Evolutionary conservation across 1,140 invertebrate genomes (phyloP).

Genomic region (Physella acuta): DNA sequence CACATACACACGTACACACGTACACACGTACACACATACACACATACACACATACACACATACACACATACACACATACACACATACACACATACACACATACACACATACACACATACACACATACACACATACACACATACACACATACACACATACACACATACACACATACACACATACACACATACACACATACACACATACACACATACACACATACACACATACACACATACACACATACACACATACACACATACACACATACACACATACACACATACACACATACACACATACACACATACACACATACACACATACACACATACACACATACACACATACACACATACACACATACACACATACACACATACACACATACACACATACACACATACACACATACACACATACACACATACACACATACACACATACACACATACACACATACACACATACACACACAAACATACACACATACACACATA

Average conservation of each 20-base stretch:
- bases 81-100: too few relatives aligned
- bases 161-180: too few relatives aligned
- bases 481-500: background rate
- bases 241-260: background rate
- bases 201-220: too few relatives aligned
- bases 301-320: conserved; percentile 4
- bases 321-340: background rate
- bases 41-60: too few relatives aligned
- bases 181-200: too few relatives aligned
- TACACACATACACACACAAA: too few relatives aligned
- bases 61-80: too few relatives aligned
- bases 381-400: conserved; percentile 5
- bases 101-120: too few relatives aligned
- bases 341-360: background rate
- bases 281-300: background rate
- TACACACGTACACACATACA: too few relatives aligned
- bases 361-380: conserved; percentile 4
- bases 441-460: conserved; percentile 4
- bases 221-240: conserved; percentile 1
- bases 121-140: too few relatives aligned
- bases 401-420: conserved; percentile 4
- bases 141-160: too few relatives aligned
- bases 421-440: conserved; percentile 4
- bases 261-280: background rate
- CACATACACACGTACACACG: too few relatives aligned